These are phyloP conservation scores for Prinia subflava DNA, from an alignment of 2,113 vertebrate genomes.

Conservation along the genomic window DNA sequence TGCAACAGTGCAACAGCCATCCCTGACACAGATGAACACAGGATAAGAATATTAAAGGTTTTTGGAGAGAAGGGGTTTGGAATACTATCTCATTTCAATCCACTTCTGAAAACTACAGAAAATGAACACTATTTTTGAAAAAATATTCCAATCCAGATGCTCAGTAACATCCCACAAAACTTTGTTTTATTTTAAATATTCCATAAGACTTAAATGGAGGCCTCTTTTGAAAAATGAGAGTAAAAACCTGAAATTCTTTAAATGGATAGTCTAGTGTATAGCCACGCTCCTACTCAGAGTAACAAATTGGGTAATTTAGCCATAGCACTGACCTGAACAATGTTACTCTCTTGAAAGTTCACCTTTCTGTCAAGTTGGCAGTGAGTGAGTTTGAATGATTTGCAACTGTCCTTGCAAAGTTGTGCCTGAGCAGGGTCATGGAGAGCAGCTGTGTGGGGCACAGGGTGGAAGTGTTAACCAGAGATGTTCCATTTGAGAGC, in stretches of 20 bases:
- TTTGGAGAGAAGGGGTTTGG: background rate
- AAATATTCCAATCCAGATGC: background rate
- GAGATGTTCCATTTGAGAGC: slow-evolving; percentile 31
- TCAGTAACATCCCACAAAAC: background rate
- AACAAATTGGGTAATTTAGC: slow-evolving; percentile 31
- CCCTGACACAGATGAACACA: background rate
- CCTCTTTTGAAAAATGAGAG: background rate
- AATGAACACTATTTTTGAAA: background rate
- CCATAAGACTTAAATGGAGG: background rate
- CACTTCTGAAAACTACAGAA: background rate
- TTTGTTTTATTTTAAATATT: background rate
- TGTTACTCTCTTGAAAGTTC: background rate
- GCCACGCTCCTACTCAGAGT: background rate
- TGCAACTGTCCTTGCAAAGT: slow-evolving; percentile 5
- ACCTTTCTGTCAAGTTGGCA: slow-evolving; percentile 20
- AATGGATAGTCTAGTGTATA: background rate
- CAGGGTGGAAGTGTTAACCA: background rate
- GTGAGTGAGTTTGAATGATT: background rate
- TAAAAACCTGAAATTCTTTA: background rate
- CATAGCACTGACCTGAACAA: background rate
- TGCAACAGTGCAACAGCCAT: background rate
- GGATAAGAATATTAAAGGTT: background rate
- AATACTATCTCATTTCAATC: background rate
- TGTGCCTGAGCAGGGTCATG: background rate
- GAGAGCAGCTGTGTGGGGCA: background rate